Evolutionary conservation across 1,140 invertebrate genomes (phyloP), one percentile per base, ranked within the genome.

Genomic region (Zaprionus davidi): DNA sequence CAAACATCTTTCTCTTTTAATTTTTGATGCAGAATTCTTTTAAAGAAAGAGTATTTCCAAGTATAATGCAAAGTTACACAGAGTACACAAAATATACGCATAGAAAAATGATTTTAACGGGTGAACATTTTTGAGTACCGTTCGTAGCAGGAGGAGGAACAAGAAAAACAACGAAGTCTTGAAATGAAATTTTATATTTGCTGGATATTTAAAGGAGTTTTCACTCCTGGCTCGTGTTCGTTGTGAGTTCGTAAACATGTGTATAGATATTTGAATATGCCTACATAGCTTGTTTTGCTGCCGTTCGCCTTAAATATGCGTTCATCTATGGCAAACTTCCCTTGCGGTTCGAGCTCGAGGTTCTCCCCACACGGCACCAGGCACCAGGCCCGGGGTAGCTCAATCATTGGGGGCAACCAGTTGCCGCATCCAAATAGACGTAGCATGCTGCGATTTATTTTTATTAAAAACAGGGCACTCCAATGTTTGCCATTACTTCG

Each of bases 191-290:
- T 51, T 51, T 51, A 51, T 51, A 51, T 51, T 51, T 51, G 3
- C 46, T 11, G 11, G 46, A 24, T 51, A 51, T 51, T 1, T 51
- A 2, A 4, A 13, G 46, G 46, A 51, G 46, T 51, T 22, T 51
- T 51, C 46, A 24, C 20, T 51, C 11, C 46, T 22, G 38, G 38
- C 38, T 46, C n/a, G n/a, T 46, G n/a, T 46, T 46, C 41, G 7
- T 17, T 5, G 31, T 62, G 58, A 46, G 57, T 44, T 44, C 34
- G 60, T 36, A 71, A 60, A 65, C 55, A 41, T 71, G 62, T 71
- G 56, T 56, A 71, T 76, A 71, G 66, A 71, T 76, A 76, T 76
- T 76, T 76, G 31, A 76, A 76, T 76, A 76, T 76, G 68, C 34
- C 62, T 76, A 56, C 44, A 46, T 71, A 62, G n/a, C 41, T 71